These are phyloP conservation scores for Ecliptopera silaceata DNA, from an alignment of 2,888 invertebrate species.

Conservation along the genomic window DNA sequence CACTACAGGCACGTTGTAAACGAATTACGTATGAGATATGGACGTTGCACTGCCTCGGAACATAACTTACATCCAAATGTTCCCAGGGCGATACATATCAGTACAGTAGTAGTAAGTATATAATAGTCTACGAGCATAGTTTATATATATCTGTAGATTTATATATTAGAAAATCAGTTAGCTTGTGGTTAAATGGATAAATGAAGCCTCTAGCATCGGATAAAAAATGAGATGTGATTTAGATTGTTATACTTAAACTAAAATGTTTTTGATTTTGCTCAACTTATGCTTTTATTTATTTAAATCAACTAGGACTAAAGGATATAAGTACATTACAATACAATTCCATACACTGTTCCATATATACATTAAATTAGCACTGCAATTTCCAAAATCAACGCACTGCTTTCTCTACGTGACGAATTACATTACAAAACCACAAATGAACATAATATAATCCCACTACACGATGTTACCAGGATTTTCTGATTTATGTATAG, in stretches of 20 bases:
- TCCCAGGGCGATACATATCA: neutral
- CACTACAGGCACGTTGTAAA: constrained; percentile 7
- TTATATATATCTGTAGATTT: neutral
- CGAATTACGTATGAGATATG: constrained; percentile 13
- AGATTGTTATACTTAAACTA: too few relatives aligned
- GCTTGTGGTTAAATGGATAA: too few relatives aligned
- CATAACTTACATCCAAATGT: neutral
- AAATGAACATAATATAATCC: constrained; percentile 6
- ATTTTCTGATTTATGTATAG: constrained; percentile 5
- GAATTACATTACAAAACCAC: constrained; percentile 7
- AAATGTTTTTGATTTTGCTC: too few relatives aligned
- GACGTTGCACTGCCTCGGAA: neutral
- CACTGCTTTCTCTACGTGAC: neutral
- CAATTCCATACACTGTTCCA: too few relatives aligned
- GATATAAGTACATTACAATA: too few relatives aligned
- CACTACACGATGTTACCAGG: constrained; percentile 5
- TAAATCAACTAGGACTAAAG: neutral
- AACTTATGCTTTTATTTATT: too few relatives aligned
- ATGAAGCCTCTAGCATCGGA: too few relatives aligned
- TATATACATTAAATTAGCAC: too few relatives aligned
- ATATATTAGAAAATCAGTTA: too few relatives aligned
- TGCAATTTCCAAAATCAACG: neutral
- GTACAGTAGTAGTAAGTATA: too few relatives aligned
- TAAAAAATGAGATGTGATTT: too few relatives aligned
- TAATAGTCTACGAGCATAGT: too few relatives aligned